These are phyloP conservation scores for Dicyrtomina minuta DNA, from an alignment of 2,888 invertebrate species.

Conservation along the genomic window DNA sequence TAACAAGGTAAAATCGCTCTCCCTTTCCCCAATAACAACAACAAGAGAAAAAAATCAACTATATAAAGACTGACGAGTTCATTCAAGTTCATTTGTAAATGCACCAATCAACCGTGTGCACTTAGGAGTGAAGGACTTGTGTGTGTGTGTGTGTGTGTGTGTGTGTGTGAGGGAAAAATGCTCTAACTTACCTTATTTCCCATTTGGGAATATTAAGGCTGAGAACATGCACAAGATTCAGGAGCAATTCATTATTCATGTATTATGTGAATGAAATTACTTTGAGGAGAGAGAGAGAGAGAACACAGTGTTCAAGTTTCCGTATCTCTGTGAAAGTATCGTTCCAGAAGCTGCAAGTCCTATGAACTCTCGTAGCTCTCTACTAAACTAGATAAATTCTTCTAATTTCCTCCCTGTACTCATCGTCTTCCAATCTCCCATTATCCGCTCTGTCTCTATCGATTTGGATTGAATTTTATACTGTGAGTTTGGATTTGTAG, in stretches of 20 bases:
- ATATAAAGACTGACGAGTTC: not conserved
- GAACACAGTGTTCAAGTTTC: not conserved
- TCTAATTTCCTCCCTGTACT: no score
- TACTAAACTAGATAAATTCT: not conserved
- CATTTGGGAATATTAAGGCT: slow-evolving; percentile 9
- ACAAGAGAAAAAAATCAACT: not conserved
- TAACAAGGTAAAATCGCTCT: no score
- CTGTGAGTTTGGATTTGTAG: no score
- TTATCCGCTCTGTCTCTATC: no score
- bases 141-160: not conserved
- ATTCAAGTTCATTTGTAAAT: no score
- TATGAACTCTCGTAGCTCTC: not conserved
- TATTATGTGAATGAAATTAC: slow-evolving; percentile 21
- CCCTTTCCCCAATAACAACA: no score
- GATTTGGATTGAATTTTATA: no score
- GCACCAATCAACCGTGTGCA: not conserved
- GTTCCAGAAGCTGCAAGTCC: not conserved
- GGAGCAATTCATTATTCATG: slow-evolving; percentile 24
- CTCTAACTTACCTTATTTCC: slow-evolving; percentile 24
- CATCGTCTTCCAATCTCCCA: no score
- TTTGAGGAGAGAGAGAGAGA: not conserved
- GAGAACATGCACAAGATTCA: not conserved
- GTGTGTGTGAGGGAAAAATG: not conserved
- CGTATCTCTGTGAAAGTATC: not conserved
- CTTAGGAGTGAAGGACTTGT: not conserved